Percentiles rank a stretch among this genome's conserved stretches.
These are phyloP conservation scores for Microtus pennsylvanicus DNA, from an alignment of 2,113 vertebrate species.

Conservation along the genomic window DNA sequence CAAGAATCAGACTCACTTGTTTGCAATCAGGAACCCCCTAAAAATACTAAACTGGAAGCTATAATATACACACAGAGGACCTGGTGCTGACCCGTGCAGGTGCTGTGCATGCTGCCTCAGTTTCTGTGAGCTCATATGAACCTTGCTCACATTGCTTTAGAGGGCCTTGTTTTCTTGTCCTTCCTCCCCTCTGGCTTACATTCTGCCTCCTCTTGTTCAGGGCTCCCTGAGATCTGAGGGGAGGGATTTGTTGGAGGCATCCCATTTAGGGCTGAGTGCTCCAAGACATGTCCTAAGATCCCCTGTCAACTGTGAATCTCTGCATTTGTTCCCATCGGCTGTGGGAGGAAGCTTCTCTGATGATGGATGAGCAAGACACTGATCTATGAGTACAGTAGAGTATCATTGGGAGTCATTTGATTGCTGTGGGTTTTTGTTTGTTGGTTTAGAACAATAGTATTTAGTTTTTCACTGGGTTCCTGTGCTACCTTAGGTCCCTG, in stretches of 20 bases:
- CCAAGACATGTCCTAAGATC: background rate
- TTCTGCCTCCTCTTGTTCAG: background rate
- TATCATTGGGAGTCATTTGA: background rate
- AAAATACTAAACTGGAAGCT: background rate
- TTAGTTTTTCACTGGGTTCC: background rate
- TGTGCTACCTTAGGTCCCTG: too few relatives aligned
- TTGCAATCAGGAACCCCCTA: background rate
- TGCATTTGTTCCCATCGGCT: background rate
- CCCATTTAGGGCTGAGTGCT: background rate
- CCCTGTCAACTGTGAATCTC: background rate
- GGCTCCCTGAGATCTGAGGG: background rate
- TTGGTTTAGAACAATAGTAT: background rate
- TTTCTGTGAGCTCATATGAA: background rate
- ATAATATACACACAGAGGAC: background rate
- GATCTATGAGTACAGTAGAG: background rate
- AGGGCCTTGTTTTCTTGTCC: background rate
- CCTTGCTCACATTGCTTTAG: background rate
- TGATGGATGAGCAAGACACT: background rate
- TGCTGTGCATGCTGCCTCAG: background rate
- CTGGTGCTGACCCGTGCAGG: background rate
- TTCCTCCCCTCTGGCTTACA: background rate
- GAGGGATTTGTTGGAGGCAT: background rate
- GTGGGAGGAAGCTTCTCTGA: background rate
- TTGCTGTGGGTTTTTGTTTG: background rate
- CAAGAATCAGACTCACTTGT: background rate